Evolutionary conservation across 2,113 vertebrate genomes (phyloP).

Genomic region (Microcebus jonahi): DNA sequence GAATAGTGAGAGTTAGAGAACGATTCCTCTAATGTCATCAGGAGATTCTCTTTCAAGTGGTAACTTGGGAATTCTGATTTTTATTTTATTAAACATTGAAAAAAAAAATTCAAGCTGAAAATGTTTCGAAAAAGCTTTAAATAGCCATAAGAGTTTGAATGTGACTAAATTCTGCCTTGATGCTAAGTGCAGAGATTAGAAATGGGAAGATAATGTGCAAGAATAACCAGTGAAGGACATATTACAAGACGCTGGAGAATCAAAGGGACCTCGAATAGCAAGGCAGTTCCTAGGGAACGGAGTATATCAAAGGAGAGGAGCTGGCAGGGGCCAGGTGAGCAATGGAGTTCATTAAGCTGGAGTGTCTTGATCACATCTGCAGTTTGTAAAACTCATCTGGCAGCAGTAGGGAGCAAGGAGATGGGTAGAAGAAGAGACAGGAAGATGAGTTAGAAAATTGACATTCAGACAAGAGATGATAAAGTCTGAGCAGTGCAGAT

Average conservation of each 20-base stretch:
- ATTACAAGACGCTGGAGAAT: not conserved
- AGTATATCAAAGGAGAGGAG: not conserved
- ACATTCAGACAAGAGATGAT: not conserved
- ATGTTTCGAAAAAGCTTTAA: conserved; percentile 5
- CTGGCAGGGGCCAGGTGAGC: not conserved
- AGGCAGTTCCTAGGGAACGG: not conserved
- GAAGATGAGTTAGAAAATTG: not conserved
- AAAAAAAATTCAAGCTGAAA: not conserved
- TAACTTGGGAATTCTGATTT: not conserved
- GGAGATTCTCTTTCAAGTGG: conserved; percentile 19
- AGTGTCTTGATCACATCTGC: not conserved
- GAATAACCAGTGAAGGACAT: not conserved
- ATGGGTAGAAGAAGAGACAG: not conserved
- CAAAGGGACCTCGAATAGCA: not conserved
- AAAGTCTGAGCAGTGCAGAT: not conserved
- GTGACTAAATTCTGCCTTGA: not conserved
- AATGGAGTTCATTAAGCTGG: not conserved
- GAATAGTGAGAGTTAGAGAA: not conserved
- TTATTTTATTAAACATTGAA: not conserved
- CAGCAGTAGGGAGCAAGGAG: not conserved
- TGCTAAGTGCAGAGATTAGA: not conserved
- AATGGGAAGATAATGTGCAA: not conserved
- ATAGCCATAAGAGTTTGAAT: not conserved
- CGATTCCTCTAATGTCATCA: not conserved
- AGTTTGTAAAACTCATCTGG: conserved; percentile 5